Conservation (phyloP, 2,888 invertebrate genomes). For the Drosophila macrospina region DNA sequence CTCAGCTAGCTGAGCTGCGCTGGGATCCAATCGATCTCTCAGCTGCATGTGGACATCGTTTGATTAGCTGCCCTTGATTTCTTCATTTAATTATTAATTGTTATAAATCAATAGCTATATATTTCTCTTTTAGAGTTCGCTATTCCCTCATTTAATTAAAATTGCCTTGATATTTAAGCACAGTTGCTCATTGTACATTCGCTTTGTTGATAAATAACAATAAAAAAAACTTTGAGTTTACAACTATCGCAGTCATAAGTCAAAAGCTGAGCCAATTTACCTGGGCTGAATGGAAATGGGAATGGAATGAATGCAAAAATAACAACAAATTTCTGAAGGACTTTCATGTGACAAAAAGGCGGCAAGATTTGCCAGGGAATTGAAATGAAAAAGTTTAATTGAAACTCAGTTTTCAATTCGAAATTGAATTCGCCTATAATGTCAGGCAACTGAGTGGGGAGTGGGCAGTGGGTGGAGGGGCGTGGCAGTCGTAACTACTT, state of each 20-base stretch:
- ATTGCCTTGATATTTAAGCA: not conserved
- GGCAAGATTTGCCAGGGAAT: constrained; percentile 49
- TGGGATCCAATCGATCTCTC: too few species aligned
- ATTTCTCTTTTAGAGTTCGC: too few species aligned
- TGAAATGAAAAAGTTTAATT: constrained; percentile 75
- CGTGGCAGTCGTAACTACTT: constrained; percentile 38
- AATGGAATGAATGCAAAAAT: not conserved
- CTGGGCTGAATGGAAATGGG: not conserved
- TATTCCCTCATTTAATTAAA: not conserved
- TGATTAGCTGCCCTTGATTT: too few species aligned
- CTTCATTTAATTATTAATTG: too few species aligned
- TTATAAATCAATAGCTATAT: too few species aligned
- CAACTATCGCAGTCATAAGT: constrained; percentile 34
- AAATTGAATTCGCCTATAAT: constrained; percentile 47
- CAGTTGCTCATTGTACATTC: not conserved
- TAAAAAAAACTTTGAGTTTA: constrained; percentile 17
- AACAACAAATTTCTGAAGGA: constrained; percentile 30
- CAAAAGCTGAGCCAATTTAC: constrained; percentile 30
- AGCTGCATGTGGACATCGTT: too few species aligned
- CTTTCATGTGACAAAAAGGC: constrained; percentile 42
- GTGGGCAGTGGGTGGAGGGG: not conserved
- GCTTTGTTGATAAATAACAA: constrained; percentile 15
- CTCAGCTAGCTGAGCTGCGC: too few species aligned
- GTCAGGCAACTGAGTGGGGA: constrained; percentile 10
- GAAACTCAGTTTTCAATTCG: constrained; percentile 61